Conservation (phyloP, 2,888 invertebrate genomes). For the Epinotia bilunana region DNA sequence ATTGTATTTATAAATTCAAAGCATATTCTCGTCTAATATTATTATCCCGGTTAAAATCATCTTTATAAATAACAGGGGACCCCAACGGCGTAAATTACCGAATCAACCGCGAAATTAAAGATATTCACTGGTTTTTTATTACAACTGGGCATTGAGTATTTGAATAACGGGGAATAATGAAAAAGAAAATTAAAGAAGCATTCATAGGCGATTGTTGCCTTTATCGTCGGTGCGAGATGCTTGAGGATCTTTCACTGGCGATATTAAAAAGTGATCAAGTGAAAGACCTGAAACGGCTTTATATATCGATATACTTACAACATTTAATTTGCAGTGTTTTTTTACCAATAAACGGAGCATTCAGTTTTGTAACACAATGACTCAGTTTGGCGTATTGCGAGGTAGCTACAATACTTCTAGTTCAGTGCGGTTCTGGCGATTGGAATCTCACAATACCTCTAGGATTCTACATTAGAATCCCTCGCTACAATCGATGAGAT, state of each 20-base stretch:
- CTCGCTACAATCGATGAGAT: too few species aligned
- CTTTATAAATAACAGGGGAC: constrained; percentile 51
- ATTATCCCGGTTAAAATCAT: constrained; percentile 55
- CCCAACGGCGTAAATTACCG: constrained; percentile 55
- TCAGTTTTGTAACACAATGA: neutral
- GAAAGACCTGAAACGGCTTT: constrained; percentile 50
- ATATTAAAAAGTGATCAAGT: constrained; percentile 63
- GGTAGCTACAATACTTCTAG: neutral
- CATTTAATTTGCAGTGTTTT: constrained; percentile 46
- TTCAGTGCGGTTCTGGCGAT: too few species aligned
- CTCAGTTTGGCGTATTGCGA: neutral
- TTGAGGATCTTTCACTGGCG: constrained; percentile 21
- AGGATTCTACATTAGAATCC: neutral
- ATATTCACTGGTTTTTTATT: constrained; percentile 48
- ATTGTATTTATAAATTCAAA: neutral
- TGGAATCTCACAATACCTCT: neutral
- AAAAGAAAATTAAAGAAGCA: constrained; percentile 65
- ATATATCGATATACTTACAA: constrained; percentile 56
- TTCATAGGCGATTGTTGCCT: constrained; percentile 65
- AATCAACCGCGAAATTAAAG: constrained; percentile 55
- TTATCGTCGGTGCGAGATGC: constrained; percentile 6
- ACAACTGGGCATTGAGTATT: constrained; percentile 52
- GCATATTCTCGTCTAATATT: neutral
- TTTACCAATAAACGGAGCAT: neutral
- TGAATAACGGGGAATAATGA: constrained; percentile 59